phyloP scores from a whole-genome alignment of 1,140 invertebrate species.

The Drosophila prosaltans region DNA sequence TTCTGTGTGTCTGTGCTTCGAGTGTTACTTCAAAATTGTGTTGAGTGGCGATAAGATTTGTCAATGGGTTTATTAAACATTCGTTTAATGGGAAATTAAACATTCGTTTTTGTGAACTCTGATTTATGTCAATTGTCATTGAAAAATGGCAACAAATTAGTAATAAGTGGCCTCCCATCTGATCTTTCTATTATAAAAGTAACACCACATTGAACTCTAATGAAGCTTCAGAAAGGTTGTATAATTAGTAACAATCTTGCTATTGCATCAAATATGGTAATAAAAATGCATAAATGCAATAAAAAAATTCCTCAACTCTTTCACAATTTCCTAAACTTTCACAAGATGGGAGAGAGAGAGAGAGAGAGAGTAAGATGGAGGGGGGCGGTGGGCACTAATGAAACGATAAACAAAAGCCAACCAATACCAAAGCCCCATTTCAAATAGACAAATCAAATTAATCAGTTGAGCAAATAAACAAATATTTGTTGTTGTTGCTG shows the following conservation, averaged over 20 bases:
- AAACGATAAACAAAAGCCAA: conserved; percentile 32
- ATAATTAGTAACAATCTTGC: too few species aligned
- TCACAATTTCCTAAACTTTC: neutral
- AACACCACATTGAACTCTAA: neutral
- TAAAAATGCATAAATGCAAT: conserved; percentile 18
- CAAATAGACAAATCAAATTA: conserved; percentile 40
- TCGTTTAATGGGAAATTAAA: neutral
- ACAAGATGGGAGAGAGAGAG: neutral
- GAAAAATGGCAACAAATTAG: too few species aligned
- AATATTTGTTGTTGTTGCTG: neutral
- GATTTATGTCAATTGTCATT: neutral
- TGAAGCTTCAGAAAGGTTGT: neutral
- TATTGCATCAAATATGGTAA: too few species aligned
- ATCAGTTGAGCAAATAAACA: conserved; percentile 65
- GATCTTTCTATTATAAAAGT: too few species aligned
- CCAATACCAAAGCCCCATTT: neutral
- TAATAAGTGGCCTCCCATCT: too few species aligned
- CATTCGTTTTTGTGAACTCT: neutral
- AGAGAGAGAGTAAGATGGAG: too few species aligned
- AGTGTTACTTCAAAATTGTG: neutral
- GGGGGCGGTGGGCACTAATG: conserved; percentile 10
- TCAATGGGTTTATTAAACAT: neutral
- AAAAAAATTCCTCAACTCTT: neutral
- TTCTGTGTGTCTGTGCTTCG: neutral
- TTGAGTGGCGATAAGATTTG: neutral